These are phyloP conservation scores for Calliopsis andreniformis DNA, from an alignment of 1,140 invertebrate genomes.

Conservation along the genomic window DNA sequence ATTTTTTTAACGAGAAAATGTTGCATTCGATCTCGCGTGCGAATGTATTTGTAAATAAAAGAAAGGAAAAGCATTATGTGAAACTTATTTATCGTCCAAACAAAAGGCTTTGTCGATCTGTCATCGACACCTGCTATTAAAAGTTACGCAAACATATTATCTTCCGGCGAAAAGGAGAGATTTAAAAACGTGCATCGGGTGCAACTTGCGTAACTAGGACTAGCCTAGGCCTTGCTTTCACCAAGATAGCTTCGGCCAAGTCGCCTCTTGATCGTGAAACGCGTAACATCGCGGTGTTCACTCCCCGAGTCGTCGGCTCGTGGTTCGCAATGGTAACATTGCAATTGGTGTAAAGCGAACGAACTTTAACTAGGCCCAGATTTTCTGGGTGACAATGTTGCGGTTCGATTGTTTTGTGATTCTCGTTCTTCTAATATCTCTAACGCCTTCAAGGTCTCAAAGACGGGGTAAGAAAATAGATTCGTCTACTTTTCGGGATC, in stretches of 20 bases:
- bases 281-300: conserved; percentile 37
- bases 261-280: conserved; percentile 34
- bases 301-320: conserved; percentile 32
- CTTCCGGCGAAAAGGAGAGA: background rate
- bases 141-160: background rate
- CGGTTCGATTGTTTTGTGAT: conserved; percentile 12
- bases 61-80: background rate
- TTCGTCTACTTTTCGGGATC: background rate
- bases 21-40: background rate
- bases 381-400: conserved; percentile 57
- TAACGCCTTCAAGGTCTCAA: conserved; percentile 3
- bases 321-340: conserved; percentile 32
- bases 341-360: conserved; percentile 22
- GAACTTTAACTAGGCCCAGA: conserved; percentile 17
- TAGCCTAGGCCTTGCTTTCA: conserved; percentile 68
- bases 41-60: conserved; percentile 18
- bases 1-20: background rate
- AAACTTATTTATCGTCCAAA: background rate
- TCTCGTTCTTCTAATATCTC: conserved; percentile 14
- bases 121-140: background rate
- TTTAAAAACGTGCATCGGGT: background rate
- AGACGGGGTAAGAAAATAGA: conserved; percentile 40
- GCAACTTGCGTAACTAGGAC: conserved; percentile 18
- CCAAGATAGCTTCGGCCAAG: conserved; percentile 40
- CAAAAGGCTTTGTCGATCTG: background rate